These are phyloP conservation scores for Idaea straminata DNA, from an alignment of 2,888 invertebrate species.

Conservation along the genomic window DNA sequence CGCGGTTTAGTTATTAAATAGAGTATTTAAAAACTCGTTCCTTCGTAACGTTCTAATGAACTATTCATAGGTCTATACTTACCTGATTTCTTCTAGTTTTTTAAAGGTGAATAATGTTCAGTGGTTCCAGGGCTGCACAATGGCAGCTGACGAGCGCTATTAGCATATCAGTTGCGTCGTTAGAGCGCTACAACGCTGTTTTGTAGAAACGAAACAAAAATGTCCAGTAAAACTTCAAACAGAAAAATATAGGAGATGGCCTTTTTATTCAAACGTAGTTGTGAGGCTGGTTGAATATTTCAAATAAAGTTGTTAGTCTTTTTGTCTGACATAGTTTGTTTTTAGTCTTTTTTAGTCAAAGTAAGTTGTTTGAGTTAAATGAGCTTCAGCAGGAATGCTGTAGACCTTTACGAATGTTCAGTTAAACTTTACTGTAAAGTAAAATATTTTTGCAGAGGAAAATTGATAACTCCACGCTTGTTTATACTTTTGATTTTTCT, in stretches of 20 bases:
- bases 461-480: too few species aligned
- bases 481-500: too few species aligned
- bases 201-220: conserved; percentile 37
- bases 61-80: conserved; percentile 52
- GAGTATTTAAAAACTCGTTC: conserved; percentile 11
- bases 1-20: not conserved
- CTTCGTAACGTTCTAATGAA: conserved; percentile 39
- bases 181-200: conserved; percentile 37
- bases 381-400: too few species aligned
- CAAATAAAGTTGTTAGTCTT: conserved; percentile 18
- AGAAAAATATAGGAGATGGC: conserved; percentile 24
- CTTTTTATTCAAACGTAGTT: conserved; percentile 21
- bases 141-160: conserved; percentile 56
- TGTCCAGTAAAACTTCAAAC: conserved; percentile 24
- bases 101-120: conserved; percentile 39
- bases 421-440: too few species aligned
- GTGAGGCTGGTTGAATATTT: conserved; percentile 17
- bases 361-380: too few species aligned
- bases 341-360: too few species aligned
- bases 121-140: conserved; percentile 45
- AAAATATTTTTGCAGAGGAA: too few species aligned
- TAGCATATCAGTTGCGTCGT: conserved; percentile 61
- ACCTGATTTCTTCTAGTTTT: conserved; percentile 35
- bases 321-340: not conserved
- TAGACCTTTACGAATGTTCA: too few species aligned